Percentiles rank a stretch among this genome's conserved stretches.
These are phyloP conservation scores for Lamellibrachia columna DNA, from an alignment of 2,888 invertebrate species.

Conservation along the genomic window DNA sequence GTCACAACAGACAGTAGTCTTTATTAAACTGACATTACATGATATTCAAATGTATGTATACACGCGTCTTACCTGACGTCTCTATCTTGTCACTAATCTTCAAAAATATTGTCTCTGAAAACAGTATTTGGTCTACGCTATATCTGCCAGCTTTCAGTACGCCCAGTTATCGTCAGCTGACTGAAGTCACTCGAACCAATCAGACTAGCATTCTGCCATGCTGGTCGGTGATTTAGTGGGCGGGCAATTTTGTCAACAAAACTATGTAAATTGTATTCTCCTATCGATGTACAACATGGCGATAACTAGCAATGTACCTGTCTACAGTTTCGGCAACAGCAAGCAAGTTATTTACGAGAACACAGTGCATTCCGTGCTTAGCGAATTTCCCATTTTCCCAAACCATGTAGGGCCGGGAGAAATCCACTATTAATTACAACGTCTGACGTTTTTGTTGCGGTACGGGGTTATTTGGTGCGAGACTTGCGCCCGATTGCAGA, in stretches of 20 bases:
- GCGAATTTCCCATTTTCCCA: background rate
- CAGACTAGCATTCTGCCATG: background rate
- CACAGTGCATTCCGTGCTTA: background rate
- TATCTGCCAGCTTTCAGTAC: background rate
- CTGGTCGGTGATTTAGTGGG: background rate
- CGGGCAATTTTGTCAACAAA: background rate
- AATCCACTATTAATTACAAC: background rate
- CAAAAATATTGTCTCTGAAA: background rate
- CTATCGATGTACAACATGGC: background rate
- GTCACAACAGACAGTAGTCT: background rate
- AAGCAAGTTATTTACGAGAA: background rate
- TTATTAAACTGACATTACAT: background rate
- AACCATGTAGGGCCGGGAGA: background rate
- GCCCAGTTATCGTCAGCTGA: background rate
- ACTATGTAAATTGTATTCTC: background rate
- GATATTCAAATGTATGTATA: background rate
- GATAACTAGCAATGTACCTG: background rate
- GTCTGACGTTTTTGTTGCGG: background rate
- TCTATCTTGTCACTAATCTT: background rate
- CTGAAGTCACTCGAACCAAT: background rate
- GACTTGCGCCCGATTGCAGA: constrained; percentile 8
- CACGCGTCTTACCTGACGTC: background rate
- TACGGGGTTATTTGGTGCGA: background rate
- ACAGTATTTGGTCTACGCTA: background rate
- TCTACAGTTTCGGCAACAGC: background rate